Conservation (phyloP, 2,113 vertebrate genomes). For the Chloropsis hardwickii region DNA sequence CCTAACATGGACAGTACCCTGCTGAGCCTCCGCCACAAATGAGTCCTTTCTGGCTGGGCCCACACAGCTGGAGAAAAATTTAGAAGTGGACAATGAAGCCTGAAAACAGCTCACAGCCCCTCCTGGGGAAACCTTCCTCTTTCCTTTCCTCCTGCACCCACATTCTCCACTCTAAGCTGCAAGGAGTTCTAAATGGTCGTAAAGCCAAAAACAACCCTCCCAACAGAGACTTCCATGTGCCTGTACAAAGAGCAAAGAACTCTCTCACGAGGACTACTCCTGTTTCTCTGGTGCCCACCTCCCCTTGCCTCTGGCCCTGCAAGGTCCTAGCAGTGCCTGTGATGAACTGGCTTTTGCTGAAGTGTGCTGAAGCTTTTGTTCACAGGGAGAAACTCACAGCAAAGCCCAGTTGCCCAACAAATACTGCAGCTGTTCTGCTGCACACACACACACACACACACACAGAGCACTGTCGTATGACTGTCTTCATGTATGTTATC, state of each 20-base stretch:
- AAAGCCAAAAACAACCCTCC: neutral
- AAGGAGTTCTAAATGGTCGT: neutral
- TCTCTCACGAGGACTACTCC: neutral
- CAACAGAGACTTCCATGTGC: neutral
- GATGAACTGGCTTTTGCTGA: accelerated
- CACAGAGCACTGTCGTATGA: neutral
- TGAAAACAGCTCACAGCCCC: neutral
- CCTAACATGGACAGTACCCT: neutral
- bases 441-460: neutral
- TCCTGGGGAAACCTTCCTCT: neutral
- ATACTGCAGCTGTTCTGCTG: neutral
- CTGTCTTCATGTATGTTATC: neutral
- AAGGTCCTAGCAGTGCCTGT: accelerated
- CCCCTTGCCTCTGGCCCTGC: neutral
- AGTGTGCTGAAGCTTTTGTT: neutral
- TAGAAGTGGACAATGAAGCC: neutral
- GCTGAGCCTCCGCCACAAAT: neutral
- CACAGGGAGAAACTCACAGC: neutral
- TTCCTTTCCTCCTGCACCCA: neutral
- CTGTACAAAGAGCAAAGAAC: neutral
- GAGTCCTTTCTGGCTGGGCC: neutral
- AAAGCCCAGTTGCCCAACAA: neutral
- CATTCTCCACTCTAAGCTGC: neutral
- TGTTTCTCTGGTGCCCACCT: neutral
- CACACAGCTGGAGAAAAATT: neutral